phyloP scores from a whole-genome alignment of 2,888 invertebrate species.

The Drosophila helvetica region DNA sequence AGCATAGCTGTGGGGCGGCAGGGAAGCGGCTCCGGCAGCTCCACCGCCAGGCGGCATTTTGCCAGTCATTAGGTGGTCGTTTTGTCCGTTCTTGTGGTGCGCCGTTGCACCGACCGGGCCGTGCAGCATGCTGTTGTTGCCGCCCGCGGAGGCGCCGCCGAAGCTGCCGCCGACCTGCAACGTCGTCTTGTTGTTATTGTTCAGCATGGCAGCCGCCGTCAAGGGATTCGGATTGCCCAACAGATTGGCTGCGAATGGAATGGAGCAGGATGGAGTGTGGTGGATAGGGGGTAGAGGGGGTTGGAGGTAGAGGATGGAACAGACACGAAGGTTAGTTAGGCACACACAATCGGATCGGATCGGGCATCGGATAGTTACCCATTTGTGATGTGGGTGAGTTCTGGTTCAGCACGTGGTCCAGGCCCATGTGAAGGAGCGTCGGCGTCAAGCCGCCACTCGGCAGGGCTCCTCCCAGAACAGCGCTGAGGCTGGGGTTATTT shows the following conservation, averaged over 20 bases:
- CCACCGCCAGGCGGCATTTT: conserved; percentile 60
- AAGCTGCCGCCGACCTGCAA: conserved; percentile 45
- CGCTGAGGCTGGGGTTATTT: conserved; percentile 66
- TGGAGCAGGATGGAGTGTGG: conserved; percentile 9
- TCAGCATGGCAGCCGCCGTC: conserved; percentile 69
- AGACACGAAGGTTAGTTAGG: conserved; percentile 35
- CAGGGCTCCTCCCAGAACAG: conserved; percentile 48
- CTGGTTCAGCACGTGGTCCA: conserved; percentile 54
- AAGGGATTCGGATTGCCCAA: conserved; percentile 55
- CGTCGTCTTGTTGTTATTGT: conserved; percentile 74
- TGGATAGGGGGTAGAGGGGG: background rate
- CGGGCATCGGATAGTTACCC: conserved; percentile 59
- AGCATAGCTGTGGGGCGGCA: conserved; percentile 48
- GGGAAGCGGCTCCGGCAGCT: conserved; percentile 48
- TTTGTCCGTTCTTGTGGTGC: conserved; percentile 70
- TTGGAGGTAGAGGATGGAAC: background rate
- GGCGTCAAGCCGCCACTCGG: conserved; percentile 66
- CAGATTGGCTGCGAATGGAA: conserved; percentile 51
- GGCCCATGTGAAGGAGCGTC: conserved; percentile 53
- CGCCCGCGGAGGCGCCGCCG: conserved; percentile 20
- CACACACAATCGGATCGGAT: background rate
- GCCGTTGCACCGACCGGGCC: conserved; percentile 15
- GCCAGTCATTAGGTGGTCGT: conserved; percentile 61
- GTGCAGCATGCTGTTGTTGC: conserved; percentile 42
- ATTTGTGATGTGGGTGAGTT: conserved; percentile 62